Evolutionary conservation across 1,140 invertebrate species (phyloP).

Genomic region (Drosophila melanica): DNA sequence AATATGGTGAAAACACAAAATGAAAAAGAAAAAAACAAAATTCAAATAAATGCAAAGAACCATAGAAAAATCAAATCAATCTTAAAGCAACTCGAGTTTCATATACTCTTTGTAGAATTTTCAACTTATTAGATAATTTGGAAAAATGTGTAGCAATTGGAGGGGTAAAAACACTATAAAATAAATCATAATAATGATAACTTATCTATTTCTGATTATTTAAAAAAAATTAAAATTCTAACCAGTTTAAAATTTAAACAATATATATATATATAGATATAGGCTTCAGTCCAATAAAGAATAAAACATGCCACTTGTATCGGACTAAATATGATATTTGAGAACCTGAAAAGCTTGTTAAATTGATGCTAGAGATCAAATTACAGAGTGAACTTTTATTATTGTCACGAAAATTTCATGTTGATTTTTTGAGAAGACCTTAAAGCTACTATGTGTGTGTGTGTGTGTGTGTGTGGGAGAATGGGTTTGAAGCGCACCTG

Average conservation of each 20-base stretch:
- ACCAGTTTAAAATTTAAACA: too few species aligned
- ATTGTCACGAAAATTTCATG: constrained; percentile 7
- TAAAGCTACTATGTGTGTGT: constrained; percentile 9
- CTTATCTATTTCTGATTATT: too few species aligned
- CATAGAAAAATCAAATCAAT: constrained; percentile 33
- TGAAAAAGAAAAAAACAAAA: constrained; percentile 1
- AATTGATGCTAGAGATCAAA: constrained; percentile 29
- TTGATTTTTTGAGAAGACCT: constrained; percentile 21
- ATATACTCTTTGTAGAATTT: not conserved
- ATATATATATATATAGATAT: too few species aligned
- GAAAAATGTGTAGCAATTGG: too few species aligned
- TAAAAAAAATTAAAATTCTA: not conserved
- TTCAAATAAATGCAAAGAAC: constrained; percentile 18
- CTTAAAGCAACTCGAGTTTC: not conserved
- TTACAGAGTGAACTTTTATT: constrained; percentile 35
- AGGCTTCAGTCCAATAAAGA: too few species aligned
- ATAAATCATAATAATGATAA: too few species aligned
- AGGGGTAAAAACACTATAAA: too few species aligned
- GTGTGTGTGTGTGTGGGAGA: constrained; percentile 9
- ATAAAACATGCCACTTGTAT: too few species aligned
- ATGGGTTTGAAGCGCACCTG: constrained; percentile 37
- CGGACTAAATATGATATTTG: not conserved
- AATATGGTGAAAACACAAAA: constrained; percentile 64
- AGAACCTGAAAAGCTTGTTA: constrained; percentile 21
- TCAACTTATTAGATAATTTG: too few species aligned